Evolutionary conservation across 2,888 invertebrate species (phyloP).

Genomic region (Agonopterix subpropinquella): DNA sequence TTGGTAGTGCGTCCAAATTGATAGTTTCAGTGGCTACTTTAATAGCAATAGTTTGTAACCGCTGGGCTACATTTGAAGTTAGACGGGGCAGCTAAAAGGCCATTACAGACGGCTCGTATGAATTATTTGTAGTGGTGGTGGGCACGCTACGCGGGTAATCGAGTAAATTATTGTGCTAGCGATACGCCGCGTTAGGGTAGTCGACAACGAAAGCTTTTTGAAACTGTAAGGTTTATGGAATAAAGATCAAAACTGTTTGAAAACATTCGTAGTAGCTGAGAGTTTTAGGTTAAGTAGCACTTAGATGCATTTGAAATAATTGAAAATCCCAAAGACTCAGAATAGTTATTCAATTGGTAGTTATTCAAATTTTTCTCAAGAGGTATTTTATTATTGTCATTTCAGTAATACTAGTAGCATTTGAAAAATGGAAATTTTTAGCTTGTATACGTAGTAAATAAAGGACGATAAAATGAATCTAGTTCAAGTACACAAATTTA

Average conservation of each 20-base stretch:
- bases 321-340: too few species aligned
- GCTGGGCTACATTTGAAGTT: slow-evolving; percentile 60
- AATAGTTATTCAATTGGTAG: too few species aligned
- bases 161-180: slow-evolving; percentile 48
- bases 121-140: slow-evolving; percentile 62
- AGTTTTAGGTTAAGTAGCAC: too few species aligned
- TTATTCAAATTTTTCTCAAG: not conserved
- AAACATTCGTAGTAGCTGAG: too few species aligned
- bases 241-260: too few species aligned
- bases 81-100: slow-evolving; percentile 63
- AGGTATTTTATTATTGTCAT: not conserved
- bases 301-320: too few species aligned
- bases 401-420: not conserved
- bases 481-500: not conserved
- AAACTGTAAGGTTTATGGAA: too few species aligned
- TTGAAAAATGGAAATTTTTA: too few species aligned
- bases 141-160: slow-evolving; percentile 53
- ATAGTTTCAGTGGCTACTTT: slow-evolving; percentile 49
- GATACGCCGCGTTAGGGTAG: slow-evolving; percentile 22
- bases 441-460: too few species aligned
- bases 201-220: too few species aligned
- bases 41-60: slow-evolving; percentile 49
- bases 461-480: not conserved
- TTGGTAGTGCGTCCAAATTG: slow-evolving; percentile 25
- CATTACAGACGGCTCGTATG: slow-evolving; percentile 64